Base-by-base conservation (phyloP, 2,113 vertebrate genomes). In the Megalops atlanticus region DNA sequence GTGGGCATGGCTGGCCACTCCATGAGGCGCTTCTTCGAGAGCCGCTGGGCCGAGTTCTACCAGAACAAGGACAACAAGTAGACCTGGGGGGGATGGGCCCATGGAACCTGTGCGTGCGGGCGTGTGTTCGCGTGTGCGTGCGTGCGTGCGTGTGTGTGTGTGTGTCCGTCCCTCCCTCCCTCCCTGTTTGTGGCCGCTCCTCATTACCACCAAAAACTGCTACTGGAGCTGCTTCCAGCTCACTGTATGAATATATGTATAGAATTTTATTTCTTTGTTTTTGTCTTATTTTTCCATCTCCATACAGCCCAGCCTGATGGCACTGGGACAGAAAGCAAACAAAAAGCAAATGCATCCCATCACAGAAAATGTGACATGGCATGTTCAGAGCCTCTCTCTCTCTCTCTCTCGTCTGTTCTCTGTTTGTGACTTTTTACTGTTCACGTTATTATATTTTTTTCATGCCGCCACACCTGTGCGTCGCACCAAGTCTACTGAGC, bases 1-100 rank as follows among this genome's bases (percentile, higher is more conserved):
- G 97, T 98, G 89, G 97, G 97, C 82, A 90, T 90, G 82, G 97
- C 97, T 0, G 97, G 97, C 31, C 95, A 96, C 85, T 85, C 93
- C 86, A 96, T 98, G 96, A 95, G 95, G 73, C 91, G 89, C 31
- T 98, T 98, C 90, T 98, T 97, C 81, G 94, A 97, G 93, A 97
- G 92, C 93, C 97, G 97, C 82, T 98, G 97, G 97, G 94, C 95
- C 58, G 96, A 98, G 89, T 97, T 98, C 91, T 97, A 96, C 92
- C 95, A 96, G 88, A 93, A 95, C 88, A 97, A 91, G 82, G 94
- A 94, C 88, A n/a, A n/a, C n/a, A n/a, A n/a, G n/a, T n/a, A n/a
- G n/a, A n/a, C n/a, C n/a, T n/a, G n/a, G n/a, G n/a, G n/a, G n/a
- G n/a, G n/a, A n/a, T n/a, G n/a, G n/a, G n/a, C n/a, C n/a, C n/a